These are phyloP conservation scores for Daboia siamensis DNA, from an alignment of 2,113 vertebrate genomes.

Conservation along the genomic window DNA sequence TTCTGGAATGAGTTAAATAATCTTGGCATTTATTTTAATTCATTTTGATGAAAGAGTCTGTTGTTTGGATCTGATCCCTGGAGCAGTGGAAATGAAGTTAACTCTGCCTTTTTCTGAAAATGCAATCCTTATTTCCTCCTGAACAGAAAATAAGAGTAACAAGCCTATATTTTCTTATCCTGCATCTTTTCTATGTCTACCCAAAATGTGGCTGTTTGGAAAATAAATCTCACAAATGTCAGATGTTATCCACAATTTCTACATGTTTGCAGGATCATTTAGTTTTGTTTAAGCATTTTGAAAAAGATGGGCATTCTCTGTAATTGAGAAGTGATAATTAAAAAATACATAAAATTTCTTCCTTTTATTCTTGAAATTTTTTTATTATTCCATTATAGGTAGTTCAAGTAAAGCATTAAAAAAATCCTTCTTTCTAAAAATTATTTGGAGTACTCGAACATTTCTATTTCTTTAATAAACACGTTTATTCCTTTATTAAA, in stretches of 20 bases:
- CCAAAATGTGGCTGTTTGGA: neutral
- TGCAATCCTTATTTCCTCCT: neutral
- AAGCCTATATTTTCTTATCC: neutral
- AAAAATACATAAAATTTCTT: neutral
- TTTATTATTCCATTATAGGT: neutral
- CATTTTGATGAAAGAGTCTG: neutral
- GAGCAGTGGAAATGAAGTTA: neutral
- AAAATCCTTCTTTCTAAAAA: neutral
- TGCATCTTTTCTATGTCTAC: neutral
- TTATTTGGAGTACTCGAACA: neutral
- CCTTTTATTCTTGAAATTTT: neutral
- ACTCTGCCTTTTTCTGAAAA: neutral
- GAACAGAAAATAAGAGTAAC: neutral
- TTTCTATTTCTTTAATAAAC: neutral
- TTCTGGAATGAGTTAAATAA: neutral
- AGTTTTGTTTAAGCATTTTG: neutral
- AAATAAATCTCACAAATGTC: neutral
- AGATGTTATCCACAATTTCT: neutral
- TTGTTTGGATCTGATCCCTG: neutral
- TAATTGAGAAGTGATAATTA: neutral
- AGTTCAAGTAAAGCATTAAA: neutral
- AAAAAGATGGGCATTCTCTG: neutral
- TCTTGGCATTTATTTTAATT: neutral
- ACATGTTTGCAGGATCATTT: neutral
- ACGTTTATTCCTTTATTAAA: neutral